Conservation (phyloP, 2,797 vertebrate species). For the Eulemur coronatus region DNA sequence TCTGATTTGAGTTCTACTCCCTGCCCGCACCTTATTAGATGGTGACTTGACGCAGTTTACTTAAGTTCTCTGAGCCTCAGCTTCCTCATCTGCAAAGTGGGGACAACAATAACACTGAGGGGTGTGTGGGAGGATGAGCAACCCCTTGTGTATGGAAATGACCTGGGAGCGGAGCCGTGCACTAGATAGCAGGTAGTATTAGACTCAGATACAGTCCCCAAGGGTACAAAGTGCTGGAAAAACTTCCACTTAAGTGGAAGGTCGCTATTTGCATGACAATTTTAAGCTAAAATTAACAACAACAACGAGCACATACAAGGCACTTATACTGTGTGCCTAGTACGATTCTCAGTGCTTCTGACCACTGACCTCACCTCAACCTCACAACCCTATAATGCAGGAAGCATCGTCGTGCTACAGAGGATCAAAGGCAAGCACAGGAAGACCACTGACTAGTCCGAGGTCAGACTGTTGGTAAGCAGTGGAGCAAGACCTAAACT, state of each 20-base stretch:
- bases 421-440: not conserved
- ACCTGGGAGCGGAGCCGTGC: not conserved
- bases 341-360: not conserved
- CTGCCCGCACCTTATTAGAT: not conserved
- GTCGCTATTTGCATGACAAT: not conserved
- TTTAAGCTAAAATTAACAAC: not conserved
- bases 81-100: not conserved
- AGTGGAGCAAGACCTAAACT: not conserved
- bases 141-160: not conserved
- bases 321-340: not conserved
- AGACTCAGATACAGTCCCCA: not conserved
- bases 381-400: not conserved
- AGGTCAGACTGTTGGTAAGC: not conserved
- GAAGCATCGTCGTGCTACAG: rapidly evolving
- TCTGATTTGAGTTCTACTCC: too few relatives aligned
- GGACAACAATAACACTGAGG: not conserved
- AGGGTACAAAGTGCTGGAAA: not conserved
- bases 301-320: rapidly evolving
- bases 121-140: not conserved
- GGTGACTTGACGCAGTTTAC: not conserved
- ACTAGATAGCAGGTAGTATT: rapidly evolving
- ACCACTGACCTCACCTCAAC: not conserved
- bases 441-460: not conserved
- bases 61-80: not conserved
- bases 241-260: not conserved